Percentiles rank a stretch among this genome's conserved stretches.
Conservation (phyloP, 2,797 vertebrate genomes). For the Phrynocephalus guinanensis region DNA sequence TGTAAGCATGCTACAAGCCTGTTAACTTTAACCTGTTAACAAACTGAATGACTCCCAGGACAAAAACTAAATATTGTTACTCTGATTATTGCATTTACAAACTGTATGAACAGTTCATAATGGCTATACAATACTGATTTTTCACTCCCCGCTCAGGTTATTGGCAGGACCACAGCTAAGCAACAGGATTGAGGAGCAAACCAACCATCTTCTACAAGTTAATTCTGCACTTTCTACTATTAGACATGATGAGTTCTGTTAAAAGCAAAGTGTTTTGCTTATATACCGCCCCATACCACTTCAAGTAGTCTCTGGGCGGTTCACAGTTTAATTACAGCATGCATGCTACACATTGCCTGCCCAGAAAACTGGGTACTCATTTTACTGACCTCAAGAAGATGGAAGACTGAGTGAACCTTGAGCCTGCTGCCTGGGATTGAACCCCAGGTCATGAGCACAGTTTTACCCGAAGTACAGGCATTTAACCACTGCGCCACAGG, state of each 20-base stretch:
- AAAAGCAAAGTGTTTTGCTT: neutral
- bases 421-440: no score
- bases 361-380: no score
- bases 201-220: constrained; percentile 68
- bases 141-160: constrained; percentile 32
- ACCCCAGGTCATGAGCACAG: no score
- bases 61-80: constrained; percentile 56
- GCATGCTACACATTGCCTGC: no score
- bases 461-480: no score
- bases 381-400: no score
- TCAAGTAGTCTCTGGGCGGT: no score
- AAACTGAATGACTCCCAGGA: constrained; percentile 45
- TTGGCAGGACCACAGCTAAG: constrained; percentile 58
- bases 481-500: no score
- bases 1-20: neutral
- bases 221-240: constrained; percentile 64
- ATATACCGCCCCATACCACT: no score
- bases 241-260: constrained; percentile 58
- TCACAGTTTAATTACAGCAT: no score
- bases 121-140: constrained; percentile 65
- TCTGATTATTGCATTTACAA: constrained; percentile 64
- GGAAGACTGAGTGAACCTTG: no score
- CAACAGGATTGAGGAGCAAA: constrained; percentile 50
- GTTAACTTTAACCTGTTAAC: constrained; percentile 22
- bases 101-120: constrained; percentile 68